Percentiles rank a stretch among this genome's conserved stretches.
Evolutionary conservation across 2,113 vertebrate genomes (phyloP).

Genomic region (Ceyx melanurus): DNA sequence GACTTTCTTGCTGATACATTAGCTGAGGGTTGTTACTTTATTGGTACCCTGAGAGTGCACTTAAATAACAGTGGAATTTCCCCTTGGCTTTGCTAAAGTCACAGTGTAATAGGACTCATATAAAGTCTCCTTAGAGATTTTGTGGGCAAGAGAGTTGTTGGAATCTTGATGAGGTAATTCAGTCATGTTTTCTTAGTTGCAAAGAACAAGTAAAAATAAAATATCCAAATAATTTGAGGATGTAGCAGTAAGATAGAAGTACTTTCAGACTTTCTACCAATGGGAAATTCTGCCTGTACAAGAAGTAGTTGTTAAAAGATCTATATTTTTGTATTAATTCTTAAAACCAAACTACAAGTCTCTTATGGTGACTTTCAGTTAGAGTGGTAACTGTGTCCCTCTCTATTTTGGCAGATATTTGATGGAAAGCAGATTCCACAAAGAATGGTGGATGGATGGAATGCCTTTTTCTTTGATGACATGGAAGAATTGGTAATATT

Average conservation of each 20-base stretch:
- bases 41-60: neutral
- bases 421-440: conserved; percentile 88
- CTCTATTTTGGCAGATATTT: conserved; percentile 85
- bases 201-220: neutral
- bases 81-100: conserved; percentile 18
- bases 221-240: neutral
- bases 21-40: conserved; percentile 4
- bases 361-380: neutral
- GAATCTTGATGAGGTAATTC: conserved; percentile 21
- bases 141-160: neutral
- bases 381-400: neutral
- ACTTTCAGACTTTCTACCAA: neutral
- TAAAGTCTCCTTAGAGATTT: conserved; percentile 27
- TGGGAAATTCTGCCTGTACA: neutral
- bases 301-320: neutral
- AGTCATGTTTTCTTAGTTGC: conserved; percentile 1
- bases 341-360: neutral
- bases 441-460: conserved; percentile 98
- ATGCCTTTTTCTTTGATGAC: conserved; percentile 95
- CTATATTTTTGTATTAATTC: neutral
- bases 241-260: neutral
- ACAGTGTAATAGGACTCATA: neutral
- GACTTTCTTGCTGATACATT: conserved; percentile 7
- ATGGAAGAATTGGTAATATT: conserved; percentile 89
- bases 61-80: conserved; percentile 54